Evolutionary conservation across 2,888 invertebrate genomes (phyloP).

Genomic region (Phengaris alcon): DNA sequence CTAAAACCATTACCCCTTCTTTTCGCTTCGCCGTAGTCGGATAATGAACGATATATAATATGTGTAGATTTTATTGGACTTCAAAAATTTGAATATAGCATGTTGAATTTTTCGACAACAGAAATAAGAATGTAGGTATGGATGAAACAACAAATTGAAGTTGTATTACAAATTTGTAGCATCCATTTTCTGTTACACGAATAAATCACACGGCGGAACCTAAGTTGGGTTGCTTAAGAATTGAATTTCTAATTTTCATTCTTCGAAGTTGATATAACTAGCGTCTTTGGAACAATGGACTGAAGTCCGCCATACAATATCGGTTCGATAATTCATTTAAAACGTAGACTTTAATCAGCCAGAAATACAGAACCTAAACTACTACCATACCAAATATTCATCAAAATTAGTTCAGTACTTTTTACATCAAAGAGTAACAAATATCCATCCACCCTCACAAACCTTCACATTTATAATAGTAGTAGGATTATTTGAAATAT

Average conservation of each 20-base stretch:
- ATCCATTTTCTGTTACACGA: not conserved
- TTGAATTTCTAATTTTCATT: constrained; percentile 28
- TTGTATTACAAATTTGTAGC: not conserved
- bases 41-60: too few species aligned
- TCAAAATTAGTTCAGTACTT: too few species aligned
- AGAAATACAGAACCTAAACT: not conserved
- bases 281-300: not conserved
- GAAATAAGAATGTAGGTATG: not conserved
- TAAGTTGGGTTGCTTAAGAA: constrained; percentile 21
- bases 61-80: too few species aligned
- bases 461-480: too few species aligned
- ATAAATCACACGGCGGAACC: constrained; percentile 27
- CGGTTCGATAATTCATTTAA: constrained; percentile 1
- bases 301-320: constrained; percentile 17
- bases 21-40: too few species aligned
- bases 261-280: constrained; percentile 21
- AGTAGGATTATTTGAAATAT: not conserved
- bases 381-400: too few species aligned
- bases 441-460: too few species aligned
- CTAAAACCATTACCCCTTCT: too few species aligned
- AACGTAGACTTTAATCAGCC: constrained; percentile 14
- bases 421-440: too few species aligned
- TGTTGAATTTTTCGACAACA: not conserved
- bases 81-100: too few species aligned
- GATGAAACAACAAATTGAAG: constrained; percentile 3